Base-by-base conservation (phyloP, 1,140 invertebrate genomes). In the Dendrolimus punctatus region DNA sequence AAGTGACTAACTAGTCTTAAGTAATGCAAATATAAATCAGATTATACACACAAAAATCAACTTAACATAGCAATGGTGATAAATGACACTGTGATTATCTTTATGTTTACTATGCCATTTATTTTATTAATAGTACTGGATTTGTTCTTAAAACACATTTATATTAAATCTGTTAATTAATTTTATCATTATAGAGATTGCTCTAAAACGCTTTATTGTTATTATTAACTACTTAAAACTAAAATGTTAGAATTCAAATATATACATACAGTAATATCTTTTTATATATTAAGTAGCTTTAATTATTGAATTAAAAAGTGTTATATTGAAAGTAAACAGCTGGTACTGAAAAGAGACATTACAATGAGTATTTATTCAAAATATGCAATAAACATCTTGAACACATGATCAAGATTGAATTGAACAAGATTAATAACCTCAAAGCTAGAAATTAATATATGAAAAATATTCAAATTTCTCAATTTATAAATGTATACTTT, bases 211-310 rank as follows among this genome's bases (percentile, higher is more conserved):
- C 53, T 23, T 51, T 71, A 51, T 46, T 67, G 63, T 66, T 69
- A 70, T 45, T 57, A 76, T 81, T 84, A 84, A 69, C 81, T 85
- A 85, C 81, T 81, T 85, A 85, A 8, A 75, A 59, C 79, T 82
- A 82, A 71, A 57, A 62, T 64, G 69, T 73, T 71, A 79, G 23
- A 75, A 77, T 76, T 62, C 74, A 80, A 80, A 80, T 85, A 85
- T 82, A 82, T 79, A 85, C 77, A 82, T 80, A 85, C 76, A 85
- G 68, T 80, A 76, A 76, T 68, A 67, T 75, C 70, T 62, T 60
- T 46, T 57, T 55, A 54, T 61, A 52, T 54, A 58, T 59, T 56
- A 57, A 60, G 45, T 51, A 49, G 39, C 49, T 49, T 55, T 41
- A 40, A 56, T 41, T 8, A 50, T 50, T 41, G 39, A 55, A 53